Conservation (phyloP, 2,797 vertebrate species). For the Chiloscyllium punctatum region DNA sequence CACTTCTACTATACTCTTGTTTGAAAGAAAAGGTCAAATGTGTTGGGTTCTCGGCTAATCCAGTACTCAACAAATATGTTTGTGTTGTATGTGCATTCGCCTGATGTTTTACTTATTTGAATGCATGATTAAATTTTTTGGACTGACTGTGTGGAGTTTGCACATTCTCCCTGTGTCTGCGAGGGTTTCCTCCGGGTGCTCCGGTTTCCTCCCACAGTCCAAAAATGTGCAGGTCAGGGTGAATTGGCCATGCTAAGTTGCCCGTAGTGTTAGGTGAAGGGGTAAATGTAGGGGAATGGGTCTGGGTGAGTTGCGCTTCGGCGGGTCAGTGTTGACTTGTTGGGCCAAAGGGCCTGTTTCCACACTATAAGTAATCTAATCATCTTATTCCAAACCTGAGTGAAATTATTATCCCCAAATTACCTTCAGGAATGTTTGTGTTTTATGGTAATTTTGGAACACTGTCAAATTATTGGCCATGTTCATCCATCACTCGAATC, state of each 20-base stretch:
- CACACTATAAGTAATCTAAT: neutral
- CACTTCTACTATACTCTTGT: neutral
- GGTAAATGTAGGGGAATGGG: too few species aligned
- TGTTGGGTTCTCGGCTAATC: neutral
- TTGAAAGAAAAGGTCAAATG: neutral
- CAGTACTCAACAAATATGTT: neutral
- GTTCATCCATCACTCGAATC: neutral
- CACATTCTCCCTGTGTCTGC: too few species aligned
- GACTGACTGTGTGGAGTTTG: too few species aligned
- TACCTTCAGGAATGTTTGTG: neutral
- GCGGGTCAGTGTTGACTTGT: too few species aligned
- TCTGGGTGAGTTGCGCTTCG: too few species aligned
- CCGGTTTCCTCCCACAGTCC: too few species aligned
- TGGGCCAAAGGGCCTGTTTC: too few species aligned
- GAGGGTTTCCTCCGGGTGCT: too few species aligned
- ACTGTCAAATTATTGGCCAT: neutral
- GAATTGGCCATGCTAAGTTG: too few species aligned
- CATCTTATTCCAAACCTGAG: neutral
- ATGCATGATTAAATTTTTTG: neutral
- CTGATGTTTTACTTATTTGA: neutral
- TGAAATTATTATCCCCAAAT: neutral
- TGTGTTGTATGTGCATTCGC: neutral
- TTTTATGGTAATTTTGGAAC: neutral
- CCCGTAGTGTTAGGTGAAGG: too few species aligned
- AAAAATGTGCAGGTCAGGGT: too few species aligned